Base-by-base conservation (phyloP, 2,888 invertebrate species). In the Argyra leucocephala region DNA sequence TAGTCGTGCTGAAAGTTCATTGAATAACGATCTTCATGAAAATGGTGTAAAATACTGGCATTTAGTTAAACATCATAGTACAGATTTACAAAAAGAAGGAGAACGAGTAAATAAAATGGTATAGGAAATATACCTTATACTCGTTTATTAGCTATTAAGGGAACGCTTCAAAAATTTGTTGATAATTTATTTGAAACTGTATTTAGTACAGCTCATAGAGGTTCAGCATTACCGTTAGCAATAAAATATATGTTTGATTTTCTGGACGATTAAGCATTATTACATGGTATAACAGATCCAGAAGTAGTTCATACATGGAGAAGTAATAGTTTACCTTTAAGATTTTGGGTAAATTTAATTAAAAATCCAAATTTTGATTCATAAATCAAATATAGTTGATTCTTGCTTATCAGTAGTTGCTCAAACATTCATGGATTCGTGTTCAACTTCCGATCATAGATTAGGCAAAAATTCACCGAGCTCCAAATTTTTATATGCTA, bases 221-320 rank as follows among this genome's bases (percentile, higher is more conserved):
- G 96, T 70, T 94, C 94, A 65, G 95, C 95, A 66, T 83, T 99
- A 74, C 99, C 99, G 66, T 85, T 97, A 73, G 98, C 98, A 75
- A 97, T 99, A 75, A 99, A 99, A 82, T 99, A 99, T 79, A 97
- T 99, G 97, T 99, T 99, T 82, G 99, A 99, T 83, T 99, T 99
- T 81, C 87, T 99, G 74, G 99, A 99, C 81, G 98, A 99, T 81
- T 98, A 99, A 83, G 98, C 97, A 64, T 81, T 94, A 65, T 89
- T 93, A 78, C 93, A 96, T 82, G 93, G 94, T 72, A 96, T 97
- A 75, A 91, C 92, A 71, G 97, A 98, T 82, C 93, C 94, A 69
- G 97, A 98, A 82, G 96, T 97, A 66, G 97, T 99, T 65, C 98
- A 99, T 81, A 98, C 98, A 73, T 99, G 99, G 99, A 99, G 99